Evolutionary conservation across 2,888 invertebrate species (phyloP).

Genomic region (Sesamia inferens): DNA sequence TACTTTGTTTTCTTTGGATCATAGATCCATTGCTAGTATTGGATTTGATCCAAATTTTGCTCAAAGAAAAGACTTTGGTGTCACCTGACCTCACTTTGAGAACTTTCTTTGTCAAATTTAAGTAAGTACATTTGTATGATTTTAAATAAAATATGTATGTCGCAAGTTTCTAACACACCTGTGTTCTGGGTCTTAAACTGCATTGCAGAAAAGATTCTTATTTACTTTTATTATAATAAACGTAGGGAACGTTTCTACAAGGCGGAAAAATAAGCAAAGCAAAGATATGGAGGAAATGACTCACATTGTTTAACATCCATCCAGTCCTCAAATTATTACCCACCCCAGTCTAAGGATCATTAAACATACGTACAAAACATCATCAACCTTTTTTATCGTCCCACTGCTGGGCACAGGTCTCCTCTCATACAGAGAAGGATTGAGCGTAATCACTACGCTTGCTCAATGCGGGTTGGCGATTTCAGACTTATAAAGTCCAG

Average conservation of each 20-base stretch:
- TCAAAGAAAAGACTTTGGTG: neutral
- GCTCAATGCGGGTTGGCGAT: too few relatives aligned
- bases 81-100: neutral
- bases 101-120: neutral
- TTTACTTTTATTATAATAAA: neutral
- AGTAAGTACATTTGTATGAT: neutral
- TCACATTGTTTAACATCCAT: neutral
- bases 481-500: too few relatives aligned
- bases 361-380: too few relatives aligned
- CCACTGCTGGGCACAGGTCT: too few relatives aligned
- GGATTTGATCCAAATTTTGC: slow-evolving; percentile 1
- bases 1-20: slow-evolving; percentile 28
- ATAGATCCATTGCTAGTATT: slow-evolving; percentile 22
- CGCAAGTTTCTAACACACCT: neutral
- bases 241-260: neutral
- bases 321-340: neutral
- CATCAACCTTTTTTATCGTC: too few relatives aligned
- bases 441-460: too few relatives aligned
- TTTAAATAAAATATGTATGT: neutral
- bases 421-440: too few relatives aligned
- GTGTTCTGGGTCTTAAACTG: neutral
- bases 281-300: neutral
- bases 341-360: too few relatives aligned
- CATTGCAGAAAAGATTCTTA: neutral
- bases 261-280: neutral